These are phyloP conservation scores for Eumaeus atala DNA, from an alignment of 1,140 invertebrate species.

Conservation along the genomic window DNA sequence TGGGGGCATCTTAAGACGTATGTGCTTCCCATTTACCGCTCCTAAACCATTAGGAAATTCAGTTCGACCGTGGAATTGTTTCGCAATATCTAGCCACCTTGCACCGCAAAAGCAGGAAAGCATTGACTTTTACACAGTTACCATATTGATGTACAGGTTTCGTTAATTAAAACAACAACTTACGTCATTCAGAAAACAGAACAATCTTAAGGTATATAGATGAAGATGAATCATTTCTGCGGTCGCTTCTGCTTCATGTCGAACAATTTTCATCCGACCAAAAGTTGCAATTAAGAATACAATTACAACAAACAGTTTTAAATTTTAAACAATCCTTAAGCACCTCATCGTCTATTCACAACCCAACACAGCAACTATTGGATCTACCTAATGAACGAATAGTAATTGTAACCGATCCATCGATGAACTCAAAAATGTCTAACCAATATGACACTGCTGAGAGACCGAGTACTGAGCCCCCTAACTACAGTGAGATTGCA, in stretches of 20 bases:
- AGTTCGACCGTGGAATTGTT: slow-evolving; percentile 1
- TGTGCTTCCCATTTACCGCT: too few relatives aligned
- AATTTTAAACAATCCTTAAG: slow-evolving; percentile 9
- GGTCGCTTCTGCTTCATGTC: slow-evolving; percentile 4
- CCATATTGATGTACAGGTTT: slow-evolving; percentile 1
- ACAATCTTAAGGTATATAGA: slow-evolving; percentile 8
- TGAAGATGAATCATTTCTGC: slow-evolving; percentile 9
- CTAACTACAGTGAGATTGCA: too few relatives aligned
- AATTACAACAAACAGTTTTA: slow-evolving; percentile 8
- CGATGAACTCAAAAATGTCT: too few relatives aligned
- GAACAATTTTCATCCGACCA: slow-evolving; percentile 5
- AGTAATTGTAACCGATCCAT: neutral
- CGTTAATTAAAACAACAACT: slow-evolving; percentile 5
- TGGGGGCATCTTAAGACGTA: too few relatives aligned
- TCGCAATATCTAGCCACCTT: slow-evolving; percentile 6
- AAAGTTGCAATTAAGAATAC: slow-evolving; percentile 12
- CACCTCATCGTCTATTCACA: neutral
- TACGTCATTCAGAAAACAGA: slow-evolving; percentile 10
- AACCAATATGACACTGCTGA: too few relatives aligned
- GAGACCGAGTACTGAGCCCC: too few relatives aligned
- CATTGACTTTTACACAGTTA: neutral
- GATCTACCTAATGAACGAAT: too few relatives aligned
- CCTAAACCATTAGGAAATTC: slow-evolving; percentile 4
- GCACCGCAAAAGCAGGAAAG: neutral
- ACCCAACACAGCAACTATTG: neutral